phyloP scores from a whole-genome alignment of 2,888 invertebrate genomes.

The Hydraecia micacea region DNA sequence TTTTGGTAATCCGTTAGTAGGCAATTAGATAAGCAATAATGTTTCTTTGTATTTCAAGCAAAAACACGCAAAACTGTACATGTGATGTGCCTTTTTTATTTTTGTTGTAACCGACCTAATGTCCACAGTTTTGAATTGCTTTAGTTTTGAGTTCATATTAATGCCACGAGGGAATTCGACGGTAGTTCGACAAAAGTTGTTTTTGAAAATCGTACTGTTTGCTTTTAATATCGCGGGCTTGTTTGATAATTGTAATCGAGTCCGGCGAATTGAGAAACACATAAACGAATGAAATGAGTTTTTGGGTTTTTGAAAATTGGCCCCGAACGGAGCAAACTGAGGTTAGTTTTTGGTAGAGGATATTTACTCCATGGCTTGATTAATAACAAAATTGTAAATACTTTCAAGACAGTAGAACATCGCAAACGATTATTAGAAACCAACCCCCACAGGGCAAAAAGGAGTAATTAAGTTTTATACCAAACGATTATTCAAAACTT shows the following conservation, averaged over 20 bases:
- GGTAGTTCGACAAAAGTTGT: background rate
- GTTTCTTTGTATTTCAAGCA: background rate
- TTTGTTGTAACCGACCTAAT: background rate
- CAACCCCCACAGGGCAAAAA: background rate
- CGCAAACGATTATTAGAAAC: background rate
- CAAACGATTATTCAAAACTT: no score
- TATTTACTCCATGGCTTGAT: background rate
- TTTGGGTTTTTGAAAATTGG: background rate
- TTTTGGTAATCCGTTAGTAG: background rate
- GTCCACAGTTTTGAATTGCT: constrained; percentile 13
- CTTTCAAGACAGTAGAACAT: background rate
- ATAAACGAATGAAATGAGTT: background rate
- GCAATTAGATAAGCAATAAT: background rate
- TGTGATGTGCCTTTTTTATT: background rate
- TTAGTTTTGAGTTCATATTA: constrained; percentile 26
- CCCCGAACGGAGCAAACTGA: background rate
- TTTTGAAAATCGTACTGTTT: background rate
- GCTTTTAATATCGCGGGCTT: background rate
- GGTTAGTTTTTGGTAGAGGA: background rate
- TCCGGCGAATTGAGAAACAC: background rate
- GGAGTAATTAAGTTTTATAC: background rate
- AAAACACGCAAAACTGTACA: background rate
- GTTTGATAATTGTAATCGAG: background rate
- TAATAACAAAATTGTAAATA: background rate
- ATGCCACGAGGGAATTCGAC: background rate